Conservation (phyloP, 2,113 vertebrate genomes). For the Procavia capensis region DNA sequence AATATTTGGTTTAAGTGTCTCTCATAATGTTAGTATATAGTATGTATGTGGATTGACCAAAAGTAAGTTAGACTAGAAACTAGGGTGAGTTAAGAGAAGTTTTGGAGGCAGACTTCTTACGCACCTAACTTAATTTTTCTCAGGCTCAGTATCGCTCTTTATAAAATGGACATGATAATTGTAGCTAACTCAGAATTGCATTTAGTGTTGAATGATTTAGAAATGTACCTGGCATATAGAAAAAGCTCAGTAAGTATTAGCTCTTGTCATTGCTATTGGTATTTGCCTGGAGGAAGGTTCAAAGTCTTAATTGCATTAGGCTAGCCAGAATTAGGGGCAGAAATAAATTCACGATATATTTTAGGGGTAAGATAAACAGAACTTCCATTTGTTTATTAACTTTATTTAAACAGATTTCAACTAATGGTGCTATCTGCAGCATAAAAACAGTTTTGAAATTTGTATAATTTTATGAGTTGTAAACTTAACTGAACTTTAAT, state of each 20-base stretch:
- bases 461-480: slow-evolving; percentile 1
- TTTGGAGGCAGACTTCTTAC: neutral
- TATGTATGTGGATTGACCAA: neutral
- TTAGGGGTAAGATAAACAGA: slow-evolving; percentile 31
- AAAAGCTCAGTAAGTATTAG: neutral
- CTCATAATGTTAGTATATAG: neutral
- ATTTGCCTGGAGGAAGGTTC: neutral
- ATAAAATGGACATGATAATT: neutral
- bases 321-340: neutral
- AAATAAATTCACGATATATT: neutral
- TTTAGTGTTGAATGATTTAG: neutral
- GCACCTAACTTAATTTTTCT: neutral
- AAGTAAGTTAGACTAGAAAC: neutral
- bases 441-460: slow-evolving; percentile 44
- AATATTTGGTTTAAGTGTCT: neutral
- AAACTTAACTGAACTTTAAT: slow-evolving; percentile 50
- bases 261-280: neutral
- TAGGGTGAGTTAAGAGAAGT: neutral
- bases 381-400: neutral
- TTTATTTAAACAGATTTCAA: neutral
- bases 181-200: neutral
- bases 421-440: neutral
- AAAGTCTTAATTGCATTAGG: neutral
- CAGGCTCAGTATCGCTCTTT: neutral
- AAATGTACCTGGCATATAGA: neutral